Percentiles rank a stretch among this genome's conserved stretches.
phyloP scores from a whole-genome alignment of 2,888 invertebrate species.

The Dioctria rufipes region DNA sequence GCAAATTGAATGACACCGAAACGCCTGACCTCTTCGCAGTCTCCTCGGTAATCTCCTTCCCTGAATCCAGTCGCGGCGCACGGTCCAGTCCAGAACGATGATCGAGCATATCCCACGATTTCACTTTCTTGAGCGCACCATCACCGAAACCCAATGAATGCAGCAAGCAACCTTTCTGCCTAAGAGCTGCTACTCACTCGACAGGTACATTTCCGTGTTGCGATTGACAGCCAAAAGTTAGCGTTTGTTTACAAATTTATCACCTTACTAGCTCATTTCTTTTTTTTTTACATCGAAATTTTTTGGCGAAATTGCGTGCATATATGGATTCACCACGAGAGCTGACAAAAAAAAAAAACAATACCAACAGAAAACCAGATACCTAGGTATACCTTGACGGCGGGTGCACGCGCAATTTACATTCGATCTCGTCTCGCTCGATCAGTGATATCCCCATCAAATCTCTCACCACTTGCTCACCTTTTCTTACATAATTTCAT shows the following conservation, averaged over 20 bases:
- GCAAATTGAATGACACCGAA: conserved; percentile 31
- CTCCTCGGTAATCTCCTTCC: neutral
- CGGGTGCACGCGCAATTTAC: conserved; percentile 10
- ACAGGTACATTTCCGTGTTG: conserved; percentile 53
- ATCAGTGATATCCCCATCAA: conserved; percentile 5
- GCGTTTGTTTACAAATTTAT: conserved; percentile 16
- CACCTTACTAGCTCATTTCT: neutral
- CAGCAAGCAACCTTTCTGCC: neutral
- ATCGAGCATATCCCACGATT: conserved; percentile 53
- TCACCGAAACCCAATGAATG: neutral
- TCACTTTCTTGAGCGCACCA: conserved; percentile 50
- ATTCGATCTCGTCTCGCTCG: conserved; percentile 22
- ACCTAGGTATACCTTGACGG: neutral
- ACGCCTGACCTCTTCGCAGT: conserved; percentile 38
- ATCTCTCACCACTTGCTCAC: neutral
- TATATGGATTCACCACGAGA: neutral
- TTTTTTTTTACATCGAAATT: neutral
- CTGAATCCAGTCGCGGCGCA: neutral
- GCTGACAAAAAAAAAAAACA: too few species aligned
- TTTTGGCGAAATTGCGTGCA: conserved; percentile 2
- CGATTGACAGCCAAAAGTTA: conserved; percentile 36
- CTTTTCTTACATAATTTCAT: conserved; percentile 16
- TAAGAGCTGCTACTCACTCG: neutral
- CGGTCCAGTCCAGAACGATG: neutral
- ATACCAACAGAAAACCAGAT: neutral